These are phyloP conservation scores for Glaucomys volans DNA, from an alignment of 2,113 vertebrate genomes.

Conservation along the genomic window DNA sequence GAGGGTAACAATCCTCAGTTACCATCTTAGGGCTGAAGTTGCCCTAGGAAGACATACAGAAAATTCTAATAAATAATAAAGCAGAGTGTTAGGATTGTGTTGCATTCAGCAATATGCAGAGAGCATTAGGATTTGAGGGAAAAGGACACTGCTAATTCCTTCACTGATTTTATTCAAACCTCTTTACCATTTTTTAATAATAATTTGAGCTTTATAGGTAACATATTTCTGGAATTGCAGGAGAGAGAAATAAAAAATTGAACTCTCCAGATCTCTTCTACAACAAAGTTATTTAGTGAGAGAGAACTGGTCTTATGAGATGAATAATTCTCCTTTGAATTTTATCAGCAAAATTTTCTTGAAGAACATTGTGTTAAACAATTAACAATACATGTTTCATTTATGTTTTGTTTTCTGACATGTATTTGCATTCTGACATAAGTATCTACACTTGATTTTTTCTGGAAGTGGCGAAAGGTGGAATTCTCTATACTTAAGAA, in stretches of 20 bases:
- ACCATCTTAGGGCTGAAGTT: not conserved
- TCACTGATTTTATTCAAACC: not conserved
- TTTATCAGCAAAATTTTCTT: not conserved
- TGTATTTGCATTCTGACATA: not conserved
- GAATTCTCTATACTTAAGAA: not conserved
- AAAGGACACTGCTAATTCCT: not conserved
- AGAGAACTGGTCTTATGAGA: not conserved
- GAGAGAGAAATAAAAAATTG: not conserved
- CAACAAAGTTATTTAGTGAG: not conserved
- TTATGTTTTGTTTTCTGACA: not conserved
- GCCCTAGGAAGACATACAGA: not conserved
- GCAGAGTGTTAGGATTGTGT: too few relatives aligned
- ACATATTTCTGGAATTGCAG: not conserved
- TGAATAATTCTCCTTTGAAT: not conserved
- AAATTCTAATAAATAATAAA: not conserved
- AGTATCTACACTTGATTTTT: not conserved
- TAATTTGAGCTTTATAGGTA: not conserved
- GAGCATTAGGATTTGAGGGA: not conserved
- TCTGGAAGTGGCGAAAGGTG: not conserved
- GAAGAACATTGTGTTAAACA: not conserved
- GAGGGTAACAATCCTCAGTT: not conserved
- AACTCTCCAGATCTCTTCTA: not conserved
- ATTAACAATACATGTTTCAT: not conserved
- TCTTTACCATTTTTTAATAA: not conserved
- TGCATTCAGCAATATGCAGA: not conserved